These are phyloP conservation scores for Calliopum simillimum DNA, from an alignment of 2,888 invertebrate species.

Conservation along the genomic window DNA sequence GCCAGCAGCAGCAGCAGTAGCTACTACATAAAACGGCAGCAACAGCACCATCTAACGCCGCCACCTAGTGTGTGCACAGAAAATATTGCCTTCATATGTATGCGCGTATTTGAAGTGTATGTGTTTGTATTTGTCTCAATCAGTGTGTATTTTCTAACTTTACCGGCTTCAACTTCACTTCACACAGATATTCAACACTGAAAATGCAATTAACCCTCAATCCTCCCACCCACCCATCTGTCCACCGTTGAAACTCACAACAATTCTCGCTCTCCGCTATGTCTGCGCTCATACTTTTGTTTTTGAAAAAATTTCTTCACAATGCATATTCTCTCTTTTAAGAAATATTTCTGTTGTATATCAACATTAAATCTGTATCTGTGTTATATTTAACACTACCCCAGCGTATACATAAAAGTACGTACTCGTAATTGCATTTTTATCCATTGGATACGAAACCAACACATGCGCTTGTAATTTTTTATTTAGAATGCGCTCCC, in stretches of 20 bases:
- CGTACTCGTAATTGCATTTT: constrained; percentile 18
- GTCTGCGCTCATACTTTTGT: no score
- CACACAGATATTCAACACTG: no score
- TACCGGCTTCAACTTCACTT: no score
- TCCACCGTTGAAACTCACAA: neutral
- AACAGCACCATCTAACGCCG: no score
- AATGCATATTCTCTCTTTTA: neutral
- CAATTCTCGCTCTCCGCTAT: neutral
- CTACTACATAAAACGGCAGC: no score
- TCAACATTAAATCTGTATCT: constrained; percentile 7
- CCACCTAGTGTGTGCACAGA: no score
- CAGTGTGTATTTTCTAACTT: no score
- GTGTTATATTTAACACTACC: constrained; percentile 28
- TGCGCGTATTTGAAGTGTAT: no score
- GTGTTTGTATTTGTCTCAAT: no score
- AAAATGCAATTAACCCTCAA: neutral
- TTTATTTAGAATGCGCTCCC: no score
- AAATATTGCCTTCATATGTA: no score
- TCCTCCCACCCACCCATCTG: constrained; percentile 5
- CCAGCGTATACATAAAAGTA: constrained; percentile 8
- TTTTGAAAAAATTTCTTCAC: neutral
- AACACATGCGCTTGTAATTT: no score
- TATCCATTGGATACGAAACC: constrained; percentile 24
- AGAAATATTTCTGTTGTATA: neutral
- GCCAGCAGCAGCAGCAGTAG: neutral